These are phyloP conservation scores for Phoebastria nigripes DNA, from an alignment of 2,797 vertebrate species.

Conservation along the genomic window DNA sequence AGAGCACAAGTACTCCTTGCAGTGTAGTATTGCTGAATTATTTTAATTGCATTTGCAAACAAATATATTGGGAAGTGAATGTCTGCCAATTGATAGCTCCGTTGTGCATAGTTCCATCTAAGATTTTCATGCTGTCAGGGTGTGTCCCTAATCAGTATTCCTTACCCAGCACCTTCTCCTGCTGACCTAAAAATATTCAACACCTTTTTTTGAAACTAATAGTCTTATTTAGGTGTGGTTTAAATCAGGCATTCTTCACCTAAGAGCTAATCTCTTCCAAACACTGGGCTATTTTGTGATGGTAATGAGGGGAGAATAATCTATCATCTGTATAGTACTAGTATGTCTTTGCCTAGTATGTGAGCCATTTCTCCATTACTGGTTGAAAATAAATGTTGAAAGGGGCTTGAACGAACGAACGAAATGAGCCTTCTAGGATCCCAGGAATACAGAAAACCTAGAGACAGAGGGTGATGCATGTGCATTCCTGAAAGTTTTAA, in stretches of 20 bases:
- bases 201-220: neutral
- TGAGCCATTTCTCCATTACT: neutral
- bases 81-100: neutral
- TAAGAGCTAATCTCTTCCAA: neutral
- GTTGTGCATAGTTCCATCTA: neutral
- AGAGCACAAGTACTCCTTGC: neutral
- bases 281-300: neutral
- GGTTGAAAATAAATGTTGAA: neutral
- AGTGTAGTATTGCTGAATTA: neutral
- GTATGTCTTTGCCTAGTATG: neutral
- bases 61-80: neutral
- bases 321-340: neutral
- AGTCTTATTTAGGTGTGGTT: neutral
- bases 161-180: neutral
- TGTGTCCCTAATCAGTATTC: neutral
- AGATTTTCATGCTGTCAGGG: neutral
- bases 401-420: neutral
- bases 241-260: neutral
- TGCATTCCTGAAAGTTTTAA: neutral
- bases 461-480: neutral
- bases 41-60: constrained; percentile 17
- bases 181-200: neutral
- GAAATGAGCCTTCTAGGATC: neutral
- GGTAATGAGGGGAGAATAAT: neutral
- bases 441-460: neutral